These are phyloP conservation scores for Chiloscyllium punctatum DNA, from an alignment of 2,797 vertebrate genomes.

Conservation along the genomic window DNA sequence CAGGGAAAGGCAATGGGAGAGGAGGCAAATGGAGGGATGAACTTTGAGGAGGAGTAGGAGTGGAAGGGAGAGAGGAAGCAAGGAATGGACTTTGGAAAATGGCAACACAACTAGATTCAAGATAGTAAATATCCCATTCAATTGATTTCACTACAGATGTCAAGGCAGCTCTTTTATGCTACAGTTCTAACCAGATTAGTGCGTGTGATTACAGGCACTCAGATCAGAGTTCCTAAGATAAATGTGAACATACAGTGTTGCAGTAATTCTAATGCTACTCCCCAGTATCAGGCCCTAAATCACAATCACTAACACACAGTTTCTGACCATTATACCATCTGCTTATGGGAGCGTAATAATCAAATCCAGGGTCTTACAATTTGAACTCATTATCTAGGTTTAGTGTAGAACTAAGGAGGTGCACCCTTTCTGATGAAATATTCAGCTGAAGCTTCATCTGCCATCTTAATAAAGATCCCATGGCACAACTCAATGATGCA, in stretches of 20 bases:
- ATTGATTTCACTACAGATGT: background rate
- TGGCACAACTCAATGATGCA: background rate
- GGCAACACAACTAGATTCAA: conserved; percentile 44
- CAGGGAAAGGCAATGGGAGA: background rate
- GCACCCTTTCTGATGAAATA: background rate
- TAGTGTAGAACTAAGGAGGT: background rate
- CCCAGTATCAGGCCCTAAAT: background rate
- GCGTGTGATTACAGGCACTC: background rate
- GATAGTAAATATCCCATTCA: background rate
- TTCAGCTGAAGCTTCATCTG: background rate
- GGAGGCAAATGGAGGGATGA: background rate
- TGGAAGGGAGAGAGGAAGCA: conserved; percentile 41
- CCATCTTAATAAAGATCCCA: background rate
- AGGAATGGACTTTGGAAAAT: conserved; percentile 55
- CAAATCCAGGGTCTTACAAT: background rate
- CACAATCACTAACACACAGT: background rate
- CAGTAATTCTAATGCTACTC: background rate
- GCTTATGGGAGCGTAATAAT: background rate
- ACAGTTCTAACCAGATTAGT: background rate
- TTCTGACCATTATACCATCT: background rate
- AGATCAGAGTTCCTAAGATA: background rate
- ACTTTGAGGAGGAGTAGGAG: background rate
- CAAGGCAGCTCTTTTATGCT: background rate
- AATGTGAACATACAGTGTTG: background rate
- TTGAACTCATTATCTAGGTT: background rate